A percentile compares a stretch with the other conserved stretches of the same genome.
Conservation (phyloP, 37 sponge, comb jelly and placozoan genomes). For the Aplysina aerophoba region DNA sequence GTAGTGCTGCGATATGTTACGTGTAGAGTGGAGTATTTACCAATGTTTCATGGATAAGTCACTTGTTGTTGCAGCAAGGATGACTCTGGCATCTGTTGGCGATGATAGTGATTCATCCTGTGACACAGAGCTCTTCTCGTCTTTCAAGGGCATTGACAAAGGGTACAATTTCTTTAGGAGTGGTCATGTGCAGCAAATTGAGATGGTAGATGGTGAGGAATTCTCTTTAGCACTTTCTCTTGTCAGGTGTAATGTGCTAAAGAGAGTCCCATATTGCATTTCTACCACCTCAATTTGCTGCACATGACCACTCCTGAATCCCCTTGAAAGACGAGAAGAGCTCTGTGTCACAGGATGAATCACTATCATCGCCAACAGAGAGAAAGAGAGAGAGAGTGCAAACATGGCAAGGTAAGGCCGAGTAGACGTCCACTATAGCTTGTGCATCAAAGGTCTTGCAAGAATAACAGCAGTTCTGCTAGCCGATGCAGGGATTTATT, state of each 20-base stretch:
- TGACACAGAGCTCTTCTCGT: neutral
- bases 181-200: slow-evolving; percentile 38
- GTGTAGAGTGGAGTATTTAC: neutral
- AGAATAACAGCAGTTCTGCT: too few species aligned
- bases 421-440: too few species aligned
- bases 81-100: slow-evolving; percentile 1
- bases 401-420: too few species aligned
- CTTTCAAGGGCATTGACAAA: slow-evolving; percentile 22
- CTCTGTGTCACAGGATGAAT: neutral
- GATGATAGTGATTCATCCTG: neutral
- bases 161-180: slow-evolving; percentile 23
- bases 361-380: slow-evolving; percentile 9
- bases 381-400: too few species aligned
- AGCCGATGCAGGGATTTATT: too few species aligned
- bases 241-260: slow-evolving; percentile 1
- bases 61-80: slow-evolving; percentile 17
- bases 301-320: slow-evolving; percentile 28
- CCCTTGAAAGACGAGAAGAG: neutral
- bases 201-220: neutral
- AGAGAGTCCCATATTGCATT: too few species aligned
- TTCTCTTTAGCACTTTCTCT: neutral
- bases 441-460: too few species aligned
- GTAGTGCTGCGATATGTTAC: too few species aligned
- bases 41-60: neutral
- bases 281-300: slow-evolving; percentile 20